Evolutionary conservation across 1,140 invertebrate genomes (phyloP).

Genomic region (Caenorhabditis remanei): DNA sequence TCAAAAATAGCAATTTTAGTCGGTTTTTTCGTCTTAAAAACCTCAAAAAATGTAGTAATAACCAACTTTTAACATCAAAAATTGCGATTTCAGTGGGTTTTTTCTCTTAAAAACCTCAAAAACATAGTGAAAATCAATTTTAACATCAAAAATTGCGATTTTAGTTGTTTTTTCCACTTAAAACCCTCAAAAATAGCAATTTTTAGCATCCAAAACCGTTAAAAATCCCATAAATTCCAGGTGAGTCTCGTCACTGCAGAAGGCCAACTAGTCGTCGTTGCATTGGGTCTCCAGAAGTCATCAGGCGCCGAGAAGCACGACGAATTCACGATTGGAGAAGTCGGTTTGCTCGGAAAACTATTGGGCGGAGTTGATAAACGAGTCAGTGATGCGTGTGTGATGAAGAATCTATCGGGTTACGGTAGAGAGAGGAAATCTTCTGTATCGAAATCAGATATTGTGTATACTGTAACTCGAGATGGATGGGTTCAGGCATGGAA

Average conservation of each 20-base stretch:
- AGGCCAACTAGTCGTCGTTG: conserved; percentile 14
- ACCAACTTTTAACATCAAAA: too few species aligned
- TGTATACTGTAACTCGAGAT: conserved; percentile 5
- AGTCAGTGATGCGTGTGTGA: conserved; percentile 34
- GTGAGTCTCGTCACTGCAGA: background rate
- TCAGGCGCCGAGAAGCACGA: background rate
- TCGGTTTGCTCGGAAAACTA: background rate
- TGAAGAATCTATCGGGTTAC: conserved; percentile 19
- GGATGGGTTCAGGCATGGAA: conserved; percentile 46
- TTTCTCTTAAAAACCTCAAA: too few species aligned
- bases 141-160: too few species aligned
- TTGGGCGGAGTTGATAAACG: conserved; percentile 10
- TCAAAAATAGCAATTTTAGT: too few species aligned
- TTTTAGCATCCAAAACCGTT: too few species aligned
- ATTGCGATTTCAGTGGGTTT: too few species aligned
- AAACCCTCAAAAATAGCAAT: too few species aligned
- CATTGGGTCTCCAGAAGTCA: background rate
- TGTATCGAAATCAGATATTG: conserved; percentile 1
- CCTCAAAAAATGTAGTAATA: too few species aligned
- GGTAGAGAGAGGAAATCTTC: conserved; percentile 19
- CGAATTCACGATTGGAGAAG: conserved; percentile 19
- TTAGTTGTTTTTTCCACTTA: too few species aligned
- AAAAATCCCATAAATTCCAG: background rate
- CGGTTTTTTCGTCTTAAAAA: too few species aligned
- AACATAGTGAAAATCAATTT: too few species aligned